Evolutionary conservation across 2,113 vertebrate species (phyloP).

Genomic region (Cyphomyrus discorhynchus): DNA sequence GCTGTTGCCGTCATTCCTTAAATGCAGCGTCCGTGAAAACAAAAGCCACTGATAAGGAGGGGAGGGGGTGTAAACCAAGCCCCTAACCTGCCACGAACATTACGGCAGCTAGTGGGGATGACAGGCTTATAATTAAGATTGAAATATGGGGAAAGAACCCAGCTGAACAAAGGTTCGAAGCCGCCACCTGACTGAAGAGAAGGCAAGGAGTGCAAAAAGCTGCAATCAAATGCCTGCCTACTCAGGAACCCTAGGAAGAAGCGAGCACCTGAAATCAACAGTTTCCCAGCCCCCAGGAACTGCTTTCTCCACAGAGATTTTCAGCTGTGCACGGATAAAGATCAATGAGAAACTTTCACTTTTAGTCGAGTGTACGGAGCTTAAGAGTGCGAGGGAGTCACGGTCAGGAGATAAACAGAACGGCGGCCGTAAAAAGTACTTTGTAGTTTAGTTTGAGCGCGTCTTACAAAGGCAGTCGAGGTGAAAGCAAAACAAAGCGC

Average conservation of each 20-base stretch:
- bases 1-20: background rate
- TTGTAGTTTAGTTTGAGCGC: background rate
- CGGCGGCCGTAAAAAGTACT: background rate
- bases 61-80: background rate
- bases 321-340: background rate
- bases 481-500: slow-evolving; percentile 13
- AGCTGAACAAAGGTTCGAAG: background rate
- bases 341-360: slow-evolving; percentile 16
- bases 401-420: background rate
- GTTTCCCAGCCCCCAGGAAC: background rate
- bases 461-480: background rate
- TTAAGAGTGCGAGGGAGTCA: background rate
- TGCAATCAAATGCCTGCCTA: background rate
- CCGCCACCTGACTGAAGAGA: too few relatives aligned
- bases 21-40: slow-evolving; percentile 3
- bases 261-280: background rate
- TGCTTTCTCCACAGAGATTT: background rate
- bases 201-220: background rate
- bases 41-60: background rate
- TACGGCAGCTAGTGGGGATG: background rate
- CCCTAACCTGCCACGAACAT: background rate
- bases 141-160: background rate
- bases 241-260: background rate
- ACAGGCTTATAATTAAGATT: background rate
- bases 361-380: background rate